Percentiles rank a stretch among this genome's conserved stretches.
These are phyloP conservation scores for Hemiscyllium ocellatum DNA, from an alignment of 2,113 vertebrate genomes.

Conservation along the genomic window DNA sequence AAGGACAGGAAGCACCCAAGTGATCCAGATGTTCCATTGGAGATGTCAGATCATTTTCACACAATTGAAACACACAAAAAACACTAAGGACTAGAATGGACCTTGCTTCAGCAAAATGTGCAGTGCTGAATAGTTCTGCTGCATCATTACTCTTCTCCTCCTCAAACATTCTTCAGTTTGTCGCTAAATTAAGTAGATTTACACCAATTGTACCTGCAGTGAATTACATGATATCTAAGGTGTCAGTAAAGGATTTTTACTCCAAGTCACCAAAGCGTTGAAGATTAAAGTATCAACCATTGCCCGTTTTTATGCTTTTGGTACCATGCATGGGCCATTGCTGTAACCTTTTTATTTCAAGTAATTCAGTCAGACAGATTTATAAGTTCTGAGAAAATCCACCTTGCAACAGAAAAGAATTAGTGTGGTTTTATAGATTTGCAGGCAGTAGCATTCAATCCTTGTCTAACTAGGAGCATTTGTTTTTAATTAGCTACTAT, in stretches of 20 bases:
- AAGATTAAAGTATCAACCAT: slow-evolving; percentile 7
- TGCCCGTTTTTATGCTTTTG: not conserved
- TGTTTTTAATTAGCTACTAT: too few species aligned
- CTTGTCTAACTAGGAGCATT: not conserved
- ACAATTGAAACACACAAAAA: slow-evolving; percentile 75
- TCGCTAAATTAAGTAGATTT: not conserved
- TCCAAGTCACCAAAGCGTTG: not conserved
- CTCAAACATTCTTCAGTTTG: not conserved
- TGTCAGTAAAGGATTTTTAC: not conserved
- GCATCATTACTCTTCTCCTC: not conserved
- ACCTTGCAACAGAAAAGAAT: not conserved
- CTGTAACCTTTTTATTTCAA: not conserved
- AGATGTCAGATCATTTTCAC: slow-evolving; percentile 65
- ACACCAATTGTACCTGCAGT: not conserved
- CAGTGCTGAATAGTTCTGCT: slow-evolving; percentile 16
- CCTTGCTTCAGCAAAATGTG: not conserved
- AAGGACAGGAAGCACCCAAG: slow-evolving; percentile 75
- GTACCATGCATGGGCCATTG: not conserved
- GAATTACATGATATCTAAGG: not conserved
- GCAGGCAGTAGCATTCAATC: not conserved
- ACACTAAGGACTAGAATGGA: slow-evolving; percentile 47
- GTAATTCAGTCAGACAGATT: not conserved
- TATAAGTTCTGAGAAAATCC: not conserved
- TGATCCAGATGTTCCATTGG: slow-evolving; percentile 62
- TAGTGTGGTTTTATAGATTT: not conserved